These are phyloP conservation scores for Mimachlamys varia DNA, from an alignment of 2,888 invertebrate species.

Conservation along the genomic window DNA sequence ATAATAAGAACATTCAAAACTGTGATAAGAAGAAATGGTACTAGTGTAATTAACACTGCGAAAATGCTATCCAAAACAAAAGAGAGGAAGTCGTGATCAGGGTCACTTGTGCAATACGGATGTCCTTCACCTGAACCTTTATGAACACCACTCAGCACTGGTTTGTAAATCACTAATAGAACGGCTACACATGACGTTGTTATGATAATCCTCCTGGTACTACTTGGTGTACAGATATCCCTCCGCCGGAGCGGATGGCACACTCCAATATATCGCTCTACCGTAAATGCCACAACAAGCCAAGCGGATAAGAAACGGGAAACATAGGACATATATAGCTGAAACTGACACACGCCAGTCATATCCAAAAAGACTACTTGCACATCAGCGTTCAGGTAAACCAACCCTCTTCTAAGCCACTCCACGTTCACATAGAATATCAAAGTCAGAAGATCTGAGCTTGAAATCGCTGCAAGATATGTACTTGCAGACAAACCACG, in stretches of 20 bases:
- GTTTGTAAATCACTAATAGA: conserved; percentile 73
- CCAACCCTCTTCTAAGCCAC: conserved; percentile 75
- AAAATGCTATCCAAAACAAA: conserved; percentile 74
- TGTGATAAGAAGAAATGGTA: conserved; percentile 73
- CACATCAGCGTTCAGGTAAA: conserved; percentile 52
- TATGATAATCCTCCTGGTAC: conserved; percentile 65
- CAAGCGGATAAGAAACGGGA: conserved; percentile 77
- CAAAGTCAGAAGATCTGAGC: conserved; percentile 88
- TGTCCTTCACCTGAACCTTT: conserved; percentile 51
- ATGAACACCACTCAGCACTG: conserved; percentile 68
- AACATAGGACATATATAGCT: conserved; percentile 86
- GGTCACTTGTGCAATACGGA: conserved; percentile 63
- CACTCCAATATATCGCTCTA: conserved; percentile 78
- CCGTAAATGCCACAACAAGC: conserved; percentile 77
- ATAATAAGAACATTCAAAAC: conserved; percentile 71
- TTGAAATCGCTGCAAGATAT: conserved; percentile 91
- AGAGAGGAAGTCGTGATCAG: conserved; percentile 56
- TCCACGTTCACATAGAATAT: conserved; percentile 83
- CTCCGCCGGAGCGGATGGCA: conserved; percentile 75
- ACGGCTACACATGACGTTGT: conserved; percentile 63
- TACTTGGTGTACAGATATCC: conserved; percentile 66
- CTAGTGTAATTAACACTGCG: conserved; percentile 67
- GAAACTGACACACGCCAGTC: conserved; percentile 84
- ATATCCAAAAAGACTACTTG: conserved; percentile 60
- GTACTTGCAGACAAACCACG: conserved; percentile 87